Percentiles rank a stretch among this genome's conserved stretches.
These are phyloP conservation scores for Platichthys flesus DNA, from an alignment of 2,113 vertebrate species.

Conservation along the genomic window DNA sequence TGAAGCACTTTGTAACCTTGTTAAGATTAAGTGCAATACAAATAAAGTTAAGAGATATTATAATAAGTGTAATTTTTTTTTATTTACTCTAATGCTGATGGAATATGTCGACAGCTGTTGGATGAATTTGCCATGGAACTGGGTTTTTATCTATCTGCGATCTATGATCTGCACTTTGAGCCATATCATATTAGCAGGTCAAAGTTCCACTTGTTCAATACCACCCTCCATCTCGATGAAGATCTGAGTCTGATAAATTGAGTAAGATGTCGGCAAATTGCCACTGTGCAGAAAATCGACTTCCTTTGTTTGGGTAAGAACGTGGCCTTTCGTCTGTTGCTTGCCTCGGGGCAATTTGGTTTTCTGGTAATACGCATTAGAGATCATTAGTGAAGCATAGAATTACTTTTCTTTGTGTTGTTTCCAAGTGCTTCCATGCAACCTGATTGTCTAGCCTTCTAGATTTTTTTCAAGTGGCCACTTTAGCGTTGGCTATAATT, in stretches of 20 bases:
- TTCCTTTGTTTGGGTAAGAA: neutral
- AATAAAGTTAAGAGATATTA: too few species aligned
- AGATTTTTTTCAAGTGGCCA: conserved; percentile 1
- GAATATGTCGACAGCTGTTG: neutral
- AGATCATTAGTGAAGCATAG: conserved; percentile 46
- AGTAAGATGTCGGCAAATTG: neutral
- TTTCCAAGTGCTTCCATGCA: conserved; percentile 22
- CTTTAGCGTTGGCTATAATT: neutral
- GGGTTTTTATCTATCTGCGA: neutral
- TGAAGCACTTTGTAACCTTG: too few species aligned
- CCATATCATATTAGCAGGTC: neutral
- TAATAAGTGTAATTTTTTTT: neutral
- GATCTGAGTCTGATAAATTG: neutral
- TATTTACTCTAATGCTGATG: neutral
- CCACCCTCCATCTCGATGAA: neutral
- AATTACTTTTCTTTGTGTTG: conserved; percentile 49
- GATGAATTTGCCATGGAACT: too few species aligned
- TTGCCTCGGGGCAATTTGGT: conserved; percentile 18
- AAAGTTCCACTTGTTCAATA: neutral
- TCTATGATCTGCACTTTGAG: neutral
- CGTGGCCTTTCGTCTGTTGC: conserved; percentile 8
- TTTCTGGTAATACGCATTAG: conserved; percentile 39
- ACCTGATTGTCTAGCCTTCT: conserved; percentile 20
- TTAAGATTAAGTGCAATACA: too few species aligned
- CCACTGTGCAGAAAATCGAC: neutral